Percentiles rank a stretch among this genome's conserved stretches.
These are phyloP conservation scores for Adelognathus sp. DNA, from an alignment of 2,888 invertebrate genomes.

Conservation along the genomic window DNA sequence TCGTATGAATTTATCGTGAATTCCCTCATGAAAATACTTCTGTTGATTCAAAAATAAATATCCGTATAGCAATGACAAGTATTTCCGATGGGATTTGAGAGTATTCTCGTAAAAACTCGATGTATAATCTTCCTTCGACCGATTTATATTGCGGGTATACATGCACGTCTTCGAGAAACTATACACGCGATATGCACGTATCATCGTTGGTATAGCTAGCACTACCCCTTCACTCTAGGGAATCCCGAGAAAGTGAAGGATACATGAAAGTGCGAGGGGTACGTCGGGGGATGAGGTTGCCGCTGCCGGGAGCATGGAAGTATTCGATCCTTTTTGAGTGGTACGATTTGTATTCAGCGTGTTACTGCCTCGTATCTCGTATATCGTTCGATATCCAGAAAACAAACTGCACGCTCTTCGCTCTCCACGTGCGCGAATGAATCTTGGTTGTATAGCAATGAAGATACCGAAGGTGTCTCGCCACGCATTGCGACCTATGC, in stretches of 20 bases:
- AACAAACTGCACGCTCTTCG: conserved; percentile 62
- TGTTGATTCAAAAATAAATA: too few relatives aligned
- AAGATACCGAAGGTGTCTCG: conserved; percentile 7
- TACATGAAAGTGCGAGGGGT: conserved; percentile 52
- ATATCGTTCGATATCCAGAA: conserved; percentile 62
- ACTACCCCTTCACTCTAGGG: conserved; percentile 32
- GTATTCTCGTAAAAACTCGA: too few relatives aligned
- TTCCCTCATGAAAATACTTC: too few relatives aligned
- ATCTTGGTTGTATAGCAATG: conserved; percentile 15
- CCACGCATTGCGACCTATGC: conserved; percentile 38
- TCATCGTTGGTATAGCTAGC: background rate
- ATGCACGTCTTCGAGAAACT: conserved; percentile 3
- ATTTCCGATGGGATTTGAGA: too few relatives aligned
- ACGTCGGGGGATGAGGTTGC: conserved; percentile 56
- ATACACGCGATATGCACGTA: background rate
- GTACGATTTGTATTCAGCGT: conserved; percentile 66
- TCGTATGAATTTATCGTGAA: too few relatives aligned
- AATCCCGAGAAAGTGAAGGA: conserved; percentile 24
- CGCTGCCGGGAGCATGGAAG: conserved; percentile 32
- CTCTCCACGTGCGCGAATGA: conserved; percentile 14
- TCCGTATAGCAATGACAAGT: too few relatives aligned
- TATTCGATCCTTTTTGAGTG: conserved; percentile 60
- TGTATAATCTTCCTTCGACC: too few relatives aligned
- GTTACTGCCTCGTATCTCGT: conserved; percentile 56
- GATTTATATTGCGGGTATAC: background rate